Percentiles rank a stretch among this genome's conserved stretches.
Evolutionary conservation across 2,113 vertebrate species (phyloP).

Genomic region (Pseudorasbora parva): DNA sequence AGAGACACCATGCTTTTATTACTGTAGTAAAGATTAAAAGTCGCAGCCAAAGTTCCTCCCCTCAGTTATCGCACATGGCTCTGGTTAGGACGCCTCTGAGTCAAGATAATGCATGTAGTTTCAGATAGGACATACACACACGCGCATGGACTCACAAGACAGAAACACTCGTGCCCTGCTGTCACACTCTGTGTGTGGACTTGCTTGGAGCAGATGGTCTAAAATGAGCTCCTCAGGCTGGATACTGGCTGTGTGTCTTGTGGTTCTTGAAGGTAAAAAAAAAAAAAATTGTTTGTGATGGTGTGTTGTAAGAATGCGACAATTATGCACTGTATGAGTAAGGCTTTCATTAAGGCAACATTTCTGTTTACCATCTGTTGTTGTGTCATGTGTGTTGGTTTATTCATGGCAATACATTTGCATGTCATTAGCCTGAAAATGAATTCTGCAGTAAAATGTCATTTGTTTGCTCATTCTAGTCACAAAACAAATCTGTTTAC

Average conservation of each 20-base stretch:
- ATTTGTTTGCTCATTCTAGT: not conserved
- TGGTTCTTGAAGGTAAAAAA: conserved; percentile 68
- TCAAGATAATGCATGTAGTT: conserved; percentile 59
- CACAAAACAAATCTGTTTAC: not conserved
- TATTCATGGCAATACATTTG: conserved; percentile 53
- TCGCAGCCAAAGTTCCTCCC: conserved; percentile 56
- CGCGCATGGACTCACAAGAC: conserved; percentile 53
- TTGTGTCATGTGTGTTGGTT: conserved; percentile 31
- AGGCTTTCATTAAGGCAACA: conserved; percentile 20
- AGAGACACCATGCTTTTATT: conserved; percentile 51
- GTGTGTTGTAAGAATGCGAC: conserved; percentile 12
- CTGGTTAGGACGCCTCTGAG: conserved; percentile 57
- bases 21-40: conserved; percentile 53
- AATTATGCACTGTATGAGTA: not conserved
- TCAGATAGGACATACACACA: conserved; percentile 47
- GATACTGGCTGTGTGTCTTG: conserved; percentile 66
- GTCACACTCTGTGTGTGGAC: conserved; percentile 59
- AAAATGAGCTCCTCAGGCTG: conserved; percentile 67
- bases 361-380: conserved; percentile 49
- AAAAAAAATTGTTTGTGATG: conserved; percentile 21
- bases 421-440: conserved; percentile 27
- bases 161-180: conserved; percentile 54
- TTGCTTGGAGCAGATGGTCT: conserved; percentile 50
- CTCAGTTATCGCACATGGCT: conserved; percentile 59
- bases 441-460: not conserved